Evolutionary conservation across 2,888 invertebrate species (phyloP).

Genomic region (Lepetodrilus schrolli): DNA sequence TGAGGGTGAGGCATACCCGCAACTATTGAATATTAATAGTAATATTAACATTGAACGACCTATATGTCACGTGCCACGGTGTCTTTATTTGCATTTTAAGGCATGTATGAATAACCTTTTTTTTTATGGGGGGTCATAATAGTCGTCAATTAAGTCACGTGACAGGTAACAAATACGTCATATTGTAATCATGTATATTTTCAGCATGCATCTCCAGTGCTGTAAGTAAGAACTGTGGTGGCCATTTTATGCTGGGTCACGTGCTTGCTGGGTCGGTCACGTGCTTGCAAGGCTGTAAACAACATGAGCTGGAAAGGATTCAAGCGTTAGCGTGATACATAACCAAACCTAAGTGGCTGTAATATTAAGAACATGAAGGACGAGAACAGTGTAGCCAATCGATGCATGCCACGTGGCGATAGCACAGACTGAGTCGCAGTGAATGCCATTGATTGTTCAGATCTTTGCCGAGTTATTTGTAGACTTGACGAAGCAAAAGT

Average conservation of each 20-base stretch:
- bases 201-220: neutral
- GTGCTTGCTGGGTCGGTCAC: neutral
- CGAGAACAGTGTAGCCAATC: slow-evolving; percentile 16
- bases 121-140: no score
- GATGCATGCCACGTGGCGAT: slow-evolving; percentile 7
- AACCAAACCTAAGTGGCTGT: neutral
- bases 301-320: neutral
- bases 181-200: neutral
- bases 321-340: slow-evolving; percentile 2
- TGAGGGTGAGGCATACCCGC: slow-evolving; percentile 18
- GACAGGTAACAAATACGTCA: neutral
- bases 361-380: slow-evolving; percentile 26
- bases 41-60: no score
- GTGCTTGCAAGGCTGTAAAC: neutral
- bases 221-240: slow-evolving; percentile 6
- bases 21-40: no score
- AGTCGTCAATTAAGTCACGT: no score
- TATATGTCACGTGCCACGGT: no score
- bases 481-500: neutral
- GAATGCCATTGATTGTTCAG: neutral
- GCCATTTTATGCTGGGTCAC: slow-evolving; percentile 1
- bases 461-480: no score
- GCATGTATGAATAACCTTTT: no score
- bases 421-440: neutral
- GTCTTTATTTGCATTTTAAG: no score